Evolutionary conservation across 1,140 invertebrate genomes (phyloP), one percentile per base, ranked within the genome.

Genomic region (Tribolium madens): DNA sequence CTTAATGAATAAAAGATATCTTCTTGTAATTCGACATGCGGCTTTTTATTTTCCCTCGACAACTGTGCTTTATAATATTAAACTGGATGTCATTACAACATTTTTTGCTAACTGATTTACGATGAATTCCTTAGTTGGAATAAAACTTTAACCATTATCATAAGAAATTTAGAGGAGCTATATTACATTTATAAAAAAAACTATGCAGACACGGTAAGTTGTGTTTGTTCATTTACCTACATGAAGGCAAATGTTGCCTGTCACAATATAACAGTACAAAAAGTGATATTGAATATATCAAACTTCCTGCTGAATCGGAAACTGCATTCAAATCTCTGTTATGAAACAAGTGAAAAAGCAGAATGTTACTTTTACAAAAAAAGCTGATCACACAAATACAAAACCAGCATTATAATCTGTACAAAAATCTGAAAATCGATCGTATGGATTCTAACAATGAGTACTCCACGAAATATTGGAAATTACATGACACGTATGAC

Each of bases 1-100:
- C 33, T 71, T 71, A 17, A 71, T 71, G 68, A 71, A 71, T 71
- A 71, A 71, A 71, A 71, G 68, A 71, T 71, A 46, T 13, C 36
- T 48, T 71, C 36, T 71, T 47, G 68, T 48, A 71, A 71, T 71
- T 71, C 36, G 68, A 71, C 31, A 71, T 71, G 36, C 46, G 17
- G n/a, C 68, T 47, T 47, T 69, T 69, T 69, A 69, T 69, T 33
- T n/a, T 47, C 26, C 31, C 47, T 26, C 17, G 46, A 18, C 68
- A 71, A 18, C 68, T 71, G 9, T 60, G 26, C n/a, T 60, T 60
- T 12, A 60, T 60, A 18, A n/a, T 18, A 53, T 42, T 9, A 53
- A 53, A 60, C 53, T 31, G 53, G 53, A 21, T 60, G 53, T 60
- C 53, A 60, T 60, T 60, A 60, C 14, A 60, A 60, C 14, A 26